Base-by-base conservation (phyloP, 2,113 vertebrate genomes). In the Dicaeum eximium region DNA sequence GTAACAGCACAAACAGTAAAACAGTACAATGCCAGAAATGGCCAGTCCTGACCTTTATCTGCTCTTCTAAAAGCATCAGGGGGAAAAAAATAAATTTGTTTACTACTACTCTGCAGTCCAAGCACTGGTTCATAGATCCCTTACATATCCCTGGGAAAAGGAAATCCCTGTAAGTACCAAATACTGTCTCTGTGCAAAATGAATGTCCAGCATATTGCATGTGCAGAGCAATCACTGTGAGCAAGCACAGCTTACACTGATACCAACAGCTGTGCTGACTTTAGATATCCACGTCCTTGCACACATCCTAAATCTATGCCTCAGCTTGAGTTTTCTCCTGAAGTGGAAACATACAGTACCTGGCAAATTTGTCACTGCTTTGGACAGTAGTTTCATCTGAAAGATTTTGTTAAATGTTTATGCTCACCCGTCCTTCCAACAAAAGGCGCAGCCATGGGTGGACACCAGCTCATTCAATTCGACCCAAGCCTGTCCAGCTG, bases 401-500 rank as follows among this genome's bases (percentile, higher is more conserved):
- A 95, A 93, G 22, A 45, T 72, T 96, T 91, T 85, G 31, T 87
- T 87, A 72, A 82, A 71, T 0, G 1, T 40, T 57, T 90, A 57
- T 71, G 44, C 70, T 74, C 44, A 38, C 53, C 56, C 71, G 2
- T 74, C 40, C 74, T 50, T 66, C 66, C 60, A 88, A 95, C 92
- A 95, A 86, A 93, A 90, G 79, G 74, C 71, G 90, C 95, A 96
- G 92, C 90, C 93, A 66, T 93, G 85, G 82, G 58, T 92, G 82
- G 92, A 92, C 74, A 90, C 81, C 45, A 70, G 74, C 72, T 80
- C 71, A 73, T 93, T 93, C 67, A 94, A 1, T 73, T 35, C 90
- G 92, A 80, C 82, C 75, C 54, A 70, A 73, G 86, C 58, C 85
- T 83, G 81, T 50, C 48, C 81, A 93, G 11, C 85, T 72, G 79